Base-by-base conservation (phyloP, 2,113 vertebrate genomes). In the Pteropus alecto region DNA sequence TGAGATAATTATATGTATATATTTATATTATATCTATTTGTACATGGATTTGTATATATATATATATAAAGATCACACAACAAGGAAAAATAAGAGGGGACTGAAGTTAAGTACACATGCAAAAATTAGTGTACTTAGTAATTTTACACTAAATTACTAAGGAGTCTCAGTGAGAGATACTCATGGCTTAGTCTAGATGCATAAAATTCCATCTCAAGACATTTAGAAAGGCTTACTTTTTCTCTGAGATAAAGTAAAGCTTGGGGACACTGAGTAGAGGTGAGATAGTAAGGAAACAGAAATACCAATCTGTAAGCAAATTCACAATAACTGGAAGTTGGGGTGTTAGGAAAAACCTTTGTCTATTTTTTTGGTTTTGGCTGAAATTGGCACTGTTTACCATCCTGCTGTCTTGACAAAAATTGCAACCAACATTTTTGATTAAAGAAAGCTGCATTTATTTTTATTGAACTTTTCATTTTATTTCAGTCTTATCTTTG, bases 401-500 rank as follows among this genome's bases (percentile, higher is more conserved):
- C n/a, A 82, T 18, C 41, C 21, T 60, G 56, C 28, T 85, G 33
- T 58, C 76, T 58, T 79, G 87, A 93, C 76, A 65, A 94, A 95
- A 97, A 96, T 93, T 54, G 14, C 58, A 87, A 63, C 77, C 43
- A 67, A 90, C 30, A 48, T 86, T 87, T 95, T 93, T 89, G 67
- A 90, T 97, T 68, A 83, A 74, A 93, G 90, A 87, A 96, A 81
- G 18, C 71, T 88, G 71, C 54, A 85, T 96, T 97, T 96, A 95
- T 73, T 97, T 97, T 94, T 84, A 96, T 92, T 0, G 33, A 96
- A 88, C 48, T 93, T 96, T 96, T 96, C 12, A 18, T 83, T 96
- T 97, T 96, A 90, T 97, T 96, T 97, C 76, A 61, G 43, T 86
- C 88, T 96, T 97, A 79, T 61, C 90, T 97, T 97, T 97, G 84